A percentile compares a stretch with the other conserved stretches of the same genome.
Evolutionary conservation across 2,888 invertebrate species (phyloP).

Genomic region (Melanotus villosus): DNA sequence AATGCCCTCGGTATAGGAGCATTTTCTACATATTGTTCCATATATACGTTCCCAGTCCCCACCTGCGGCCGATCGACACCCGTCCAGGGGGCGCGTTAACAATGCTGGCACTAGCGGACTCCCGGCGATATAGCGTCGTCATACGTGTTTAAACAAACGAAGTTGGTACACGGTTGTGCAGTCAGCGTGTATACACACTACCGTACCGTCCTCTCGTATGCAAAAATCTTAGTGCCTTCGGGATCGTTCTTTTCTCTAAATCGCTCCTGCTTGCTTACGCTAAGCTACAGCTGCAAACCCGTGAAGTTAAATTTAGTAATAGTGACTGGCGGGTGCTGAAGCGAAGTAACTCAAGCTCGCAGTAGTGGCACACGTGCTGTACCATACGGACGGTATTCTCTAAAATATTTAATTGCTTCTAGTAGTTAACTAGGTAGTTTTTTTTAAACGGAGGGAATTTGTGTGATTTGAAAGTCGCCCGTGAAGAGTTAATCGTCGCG

Average conservation of each 20-base stretch:
- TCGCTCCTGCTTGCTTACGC: slow-evolving; percentile 26
- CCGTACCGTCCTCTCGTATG: slow-evolving; percentile 19
- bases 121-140: slow-evolving; percentile 41
- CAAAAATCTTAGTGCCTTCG: slow-evolving; percentile 36
- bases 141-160: slow-evolving; percentile 54
- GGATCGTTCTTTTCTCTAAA: slow-evolving; percentile 33
- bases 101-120: slow-evolving; percentile 43
- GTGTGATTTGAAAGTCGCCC: background rate
- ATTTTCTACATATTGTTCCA: slow-evolving; percentile 3
- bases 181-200: slow-evolving; percentile 24
- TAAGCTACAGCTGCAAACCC: slow-evolving; percentile 42
- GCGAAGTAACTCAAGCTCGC: slow-evolving; percentile 47
- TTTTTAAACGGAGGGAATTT: no score
- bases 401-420: background rate
- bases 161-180: slow-evolving; percentile 30
- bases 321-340: slow-evolving; percentile 53
- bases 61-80: slow-evolving; percentile 53
- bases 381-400: slow-evolving; percentile 29
- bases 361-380: slow-evolving; percentile 48
- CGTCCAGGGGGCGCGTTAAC: slow-evolving; percentile 63
- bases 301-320: slow-evolving; percentile 54
- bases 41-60: slow-evolving; percentile 50
- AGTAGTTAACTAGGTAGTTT: no score
- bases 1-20: background rate
- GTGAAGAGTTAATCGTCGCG: background rate